Evolutionary conservation across 1,140 invertebrate genomes (phyloP).

Genomic region (Vanessa atalanta): DNA sequence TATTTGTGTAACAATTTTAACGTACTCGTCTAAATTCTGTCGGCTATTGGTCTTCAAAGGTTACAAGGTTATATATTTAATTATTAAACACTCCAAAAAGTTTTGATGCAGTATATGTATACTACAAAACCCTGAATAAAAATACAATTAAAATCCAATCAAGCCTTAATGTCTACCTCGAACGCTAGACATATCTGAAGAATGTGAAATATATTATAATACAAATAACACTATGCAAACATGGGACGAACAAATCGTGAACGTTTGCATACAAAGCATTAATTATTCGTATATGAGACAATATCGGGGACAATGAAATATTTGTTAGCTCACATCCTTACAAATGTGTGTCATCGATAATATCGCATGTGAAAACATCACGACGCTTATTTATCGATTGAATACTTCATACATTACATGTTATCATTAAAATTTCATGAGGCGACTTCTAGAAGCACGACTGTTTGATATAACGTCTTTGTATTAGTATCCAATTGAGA

Average conservation of each 20-base stretch:
- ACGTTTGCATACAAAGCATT: constrained; percentile 24
- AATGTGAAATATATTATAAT: constrained; percentile 1
- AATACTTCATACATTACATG: constrained; percentile 45
- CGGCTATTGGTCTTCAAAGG: not conserved
- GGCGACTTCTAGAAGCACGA: constrained; percentile 37
- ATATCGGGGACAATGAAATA: constrained; percentile 34
- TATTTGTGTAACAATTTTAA: constrained; percentile 1
- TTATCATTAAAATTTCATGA: constrained; percentile 58
- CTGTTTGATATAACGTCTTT: constrained; percentile 23
- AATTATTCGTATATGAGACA: constrained; percentile 23
- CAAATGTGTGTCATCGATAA: constrained; percentile 41
- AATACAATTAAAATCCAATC: too few relatives aligned
- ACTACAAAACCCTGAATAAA: too few relatives aligned
- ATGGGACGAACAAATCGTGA: constrained; percentile 20
- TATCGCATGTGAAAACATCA: constrained; percentile 39
- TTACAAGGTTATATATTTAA: too few relatives aligned
- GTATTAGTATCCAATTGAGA: not conserved
- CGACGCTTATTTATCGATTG: constrained; percentile 49
- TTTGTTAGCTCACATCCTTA: constrained; percentile 31
- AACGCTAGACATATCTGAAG: not conserved
- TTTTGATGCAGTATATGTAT: too few relatives aligned
- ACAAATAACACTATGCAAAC: not conserved
- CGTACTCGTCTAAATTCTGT: not conserved
- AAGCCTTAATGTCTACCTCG: too few relatives aligned
- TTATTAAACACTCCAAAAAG: too few relatives aligned